Evolutionary conservation across 2,113 vertebrate genomes (phyloP).

Genomic region (Nestor notabilis): DNA sequence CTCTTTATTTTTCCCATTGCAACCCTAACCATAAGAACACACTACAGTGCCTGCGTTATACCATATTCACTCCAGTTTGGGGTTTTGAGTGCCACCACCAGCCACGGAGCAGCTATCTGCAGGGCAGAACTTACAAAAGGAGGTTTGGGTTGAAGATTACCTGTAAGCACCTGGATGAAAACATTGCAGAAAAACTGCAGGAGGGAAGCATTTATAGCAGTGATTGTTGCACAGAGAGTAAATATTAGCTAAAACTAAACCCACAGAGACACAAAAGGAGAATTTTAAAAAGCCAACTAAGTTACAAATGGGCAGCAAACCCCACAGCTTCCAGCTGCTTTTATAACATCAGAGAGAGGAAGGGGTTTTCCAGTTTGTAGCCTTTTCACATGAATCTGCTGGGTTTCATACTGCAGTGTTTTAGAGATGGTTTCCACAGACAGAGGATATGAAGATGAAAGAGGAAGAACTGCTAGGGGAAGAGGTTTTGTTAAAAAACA

Average conservation of each 20-base stretch:
- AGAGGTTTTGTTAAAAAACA: background rate
- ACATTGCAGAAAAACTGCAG: background rate
- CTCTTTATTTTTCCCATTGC: background rate
- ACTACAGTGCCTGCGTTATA: background rate
- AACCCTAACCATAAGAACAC: background rate
- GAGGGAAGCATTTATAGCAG: background rate
- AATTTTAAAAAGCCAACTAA: accelerated
- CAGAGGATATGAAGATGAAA: background rate
- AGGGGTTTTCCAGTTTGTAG: background rate
- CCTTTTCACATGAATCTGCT: background rate
- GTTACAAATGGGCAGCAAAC: background rate
- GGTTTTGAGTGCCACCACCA: background rate
- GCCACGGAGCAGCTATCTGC: background rate
- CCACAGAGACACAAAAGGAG: background rate
- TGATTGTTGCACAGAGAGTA: background rate
- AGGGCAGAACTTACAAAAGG: background rate
- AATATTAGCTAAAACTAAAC: background rate
- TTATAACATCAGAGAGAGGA: background rate
- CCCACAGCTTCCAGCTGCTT: background rate
- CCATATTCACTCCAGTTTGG: background rate
- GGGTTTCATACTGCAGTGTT: background rate
- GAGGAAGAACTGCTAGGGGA: background rate
- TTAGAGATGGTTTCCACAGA: background rate
- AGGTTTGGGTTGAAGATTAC: background rate
- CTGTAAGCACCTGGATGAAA: background rate